Evolutionary conservation across 1,140 invertebrate species (phyloP).

Genomic region (Holotrichia oblita): DNA sequence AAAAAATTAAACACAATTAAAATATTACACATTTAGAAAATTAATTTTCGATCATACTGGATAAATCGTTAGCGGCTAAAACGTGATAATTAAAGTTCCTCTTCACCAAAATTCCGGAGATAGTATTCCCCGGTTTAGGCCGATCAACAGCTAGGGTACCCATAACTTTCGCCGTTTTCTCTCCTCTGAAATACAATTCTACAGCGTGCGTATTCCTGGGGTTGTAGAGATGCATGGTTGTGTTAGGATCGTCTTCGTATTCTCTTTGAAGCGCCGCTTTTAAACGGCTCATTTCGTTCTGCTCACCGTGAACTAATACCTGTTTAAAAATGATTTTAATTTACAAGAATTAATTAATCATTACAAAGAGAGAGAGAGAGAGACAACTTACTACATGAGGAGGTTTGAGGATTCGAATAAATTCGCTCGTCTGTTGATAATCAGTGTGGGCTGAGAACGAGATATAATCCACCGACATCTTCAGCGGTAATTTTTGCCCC

Average conservation of each 20-base stretch:
- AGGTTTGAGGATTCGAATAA: slow-evolving; percentile 92
- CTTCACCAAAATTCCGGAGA: slow-evolving; percentile 96
- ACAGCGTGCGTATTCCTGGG: slow-evolving; percentile 95
- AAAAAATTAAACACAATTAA: slow-evolving; percentile 57
- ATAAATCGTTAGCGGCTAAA: slow-evolving; percentile 88
- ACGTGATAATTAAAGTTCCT: slow-evolving; percentile 99
- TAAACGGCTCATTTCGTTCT: slow-evolving; percentile 97
- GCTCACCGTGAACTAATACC: slow-evolving; percentile 97
- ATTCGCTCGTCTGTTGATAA: slow-evolving; percentile 98
- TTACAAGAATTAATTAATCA: neutral
- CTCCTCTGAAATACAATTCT: slow-evolving; percentile 93
- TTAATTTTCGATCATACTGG: slow-evolving; percentile 68
- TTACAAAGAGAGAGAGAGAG: neutral
- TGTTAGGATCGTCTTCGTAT: slow-evolving; percentile 90
- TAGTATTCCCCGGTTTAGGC: slow-evolving; percentile 77
- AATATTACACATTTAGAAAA: too few relatives aligned
- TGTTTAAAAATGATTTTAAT: slow-evolving; percentile 58
- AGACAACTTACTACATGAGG: slow-evolving; percentile 84
- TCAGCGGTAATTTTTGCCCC: slow-evolving; percentile 94
- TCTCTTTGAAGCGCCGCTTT: slow-evolving; percentile 94
- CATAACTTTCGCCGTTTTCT: slow-evolving; percentile 98
- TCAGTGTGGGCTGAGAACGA: slow-evolving; percentile 99
- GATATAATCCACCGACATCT: slow-evolving; percentile 99
- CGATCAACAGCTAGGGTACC: slow-evolving; percentile 87
- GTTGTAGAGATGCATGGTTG: slow-evolving; percentile 93